These are phyloP conservation scores for Tiliacea citrago DNA, from an alignment of 2,888 invertebrate species.

Conservation along the genomic window DNA sequence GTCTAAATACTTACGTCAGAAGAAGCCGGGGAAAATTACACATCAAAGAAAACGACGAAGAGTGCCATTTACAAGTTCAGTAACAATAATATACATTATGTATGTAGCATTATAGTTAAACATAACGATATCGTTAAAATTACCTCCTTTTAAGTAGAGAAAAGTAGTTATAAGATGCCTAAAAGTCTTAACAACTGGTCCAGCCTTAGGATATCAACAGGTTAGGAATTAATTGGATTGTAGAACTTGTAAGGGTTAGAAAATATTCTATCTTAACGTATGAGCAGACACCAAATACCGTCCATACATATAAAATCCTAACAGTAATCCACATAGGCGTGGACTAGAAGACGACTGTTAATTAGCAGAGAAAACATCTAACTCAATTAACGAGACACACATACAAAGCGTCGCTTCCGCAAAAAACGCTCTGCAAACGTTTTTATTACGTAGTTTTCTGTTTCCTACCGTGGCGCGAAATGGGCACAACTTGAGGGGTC, in stretches of 20 bases:
- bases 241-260: neutral
- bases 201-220: neutral
- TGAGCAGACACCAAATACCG: neutral
- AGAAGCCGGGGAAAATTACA: slow-evolving; percentile 29
- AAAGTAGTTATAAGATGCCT: neutral
- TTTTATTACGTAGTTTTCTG: slow-evolving; percentile 47
- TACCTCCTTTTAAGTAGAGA: neutral
- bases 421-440: slow-evolving; percentile 42
- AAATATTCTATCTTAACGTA: neutral
- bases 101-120: neutral
- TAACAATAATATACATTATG: slow-evolving; percentile 5
- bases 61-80: slow-evolving; percentile 18
- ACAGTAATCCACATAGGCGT: neutral
- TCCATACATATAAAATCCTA: neutral
- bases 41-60: slow-evolving; percentile 31
- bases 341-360: slow-evolving; percentile 18
- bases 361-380: slow-evolving; percentile 30
- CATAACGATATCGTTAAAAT: slow-evolving; percentile 5
- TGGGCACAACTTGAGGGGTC: slow-evolving; percentile 49
- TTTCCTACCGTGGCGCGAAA: slow-evolving; percentile 40
- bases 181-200: neutral
- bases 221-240: slow-evolving; percentile 2
- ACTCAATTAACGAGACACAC: slow-evolving; percentile 35
- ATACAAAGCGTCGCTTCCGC: slow-evolving; percentile 44
- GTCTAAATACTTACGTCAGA: slow-evolving; percentile 34